Evolutionary conservation across 2,113 vertebrate genomes (phyloP).

Genomic region (Seriola aureovittata): DNA sequence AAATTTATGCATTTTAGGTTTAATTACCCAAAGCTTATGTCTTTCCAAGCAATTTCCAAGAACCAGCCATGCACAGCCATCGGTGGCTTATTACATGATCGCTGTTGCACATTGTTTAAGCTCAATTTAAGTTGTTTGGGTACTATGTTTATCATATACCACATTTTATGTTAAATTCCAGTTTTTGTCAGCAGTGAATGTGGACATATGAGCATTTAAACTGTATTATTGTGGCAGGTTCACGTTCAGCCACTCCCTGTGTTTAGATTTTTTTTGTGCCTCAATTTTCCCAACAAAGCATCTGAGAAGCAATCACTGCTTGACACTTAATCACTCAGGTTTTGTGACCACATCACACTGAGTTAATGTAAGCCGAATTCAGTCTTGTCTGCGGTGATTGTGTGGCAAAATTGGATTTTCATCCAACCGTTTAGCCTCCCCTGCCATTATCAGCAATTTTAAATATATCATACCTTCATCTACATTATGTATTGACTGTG

Average conservation of each 20-base stretch:
- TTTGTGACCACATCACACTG: conserved; percentile 64
- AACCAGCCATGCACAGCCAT: conserved; percentile 50
- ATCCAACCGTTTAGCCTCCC: conserved; percentile 69
- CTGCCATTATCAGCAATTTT: conserved; percentile 69
- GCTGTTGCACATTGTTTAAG: conserved; percentile 1
- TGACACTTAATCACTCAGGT: conserved; percentile 72
- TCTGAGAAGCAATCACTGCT: conserved; percentile 51
- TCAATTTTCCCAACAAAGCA: conserved; percentile 47
- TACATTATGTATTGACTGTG: conserved; percentile 42
- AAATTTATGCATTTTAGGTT: conserved; percentile 71
- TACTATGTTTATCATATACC: neutral
- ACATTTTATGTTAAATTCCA: neutral
- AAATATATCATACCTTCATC: conserved; percentile 69
- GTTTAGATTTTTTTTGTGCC: conserved; percentile 18
- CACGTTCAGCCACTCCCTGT: neutral
- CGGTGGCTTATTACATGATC: conserved; percentile 36
- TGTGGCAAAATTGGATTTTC: conserved; percentile 78
- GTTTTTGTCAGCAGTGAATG: conserved; percentile 40
- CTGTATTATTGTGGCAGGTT: conserved; percentile 36
- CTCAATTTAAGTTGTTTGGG: neutral
- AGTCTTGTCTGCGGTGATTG: conserved; percentile 71
- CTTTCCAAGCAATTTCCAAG: conserved; percentile 57
- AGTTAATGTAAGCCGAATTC: conserved; percentile 62
- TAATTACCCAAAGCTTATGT: conserved; percentile 73
- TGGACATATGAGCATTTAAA: conserved; percentile 27